Conservation (phyloP, 2,113 vertebrate genomes). For the Panthera uncia region DNA sequence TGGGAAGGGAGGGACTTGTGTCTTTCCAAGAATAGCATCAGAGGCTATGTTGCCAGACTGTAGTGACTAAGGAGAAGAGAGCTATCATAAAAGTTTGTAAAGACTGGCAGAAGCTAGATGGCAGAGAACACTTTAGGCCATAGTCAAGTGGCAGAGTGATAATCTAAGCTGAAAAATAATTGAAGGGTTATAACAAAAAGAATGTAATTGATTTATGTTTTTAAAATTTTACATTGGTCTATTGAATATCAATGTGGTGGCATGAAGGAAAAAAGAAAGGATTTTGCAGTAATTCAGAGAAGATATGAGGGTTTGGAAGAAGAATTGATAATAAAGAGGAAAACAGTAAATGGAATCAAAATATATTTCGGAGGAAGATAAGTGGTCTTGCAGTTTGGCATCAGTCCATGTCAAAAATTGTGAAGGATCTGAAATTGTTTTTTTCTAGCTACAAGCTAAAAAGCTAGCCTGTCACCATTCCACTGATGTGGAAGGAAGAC, state of each 20-base stretch:
- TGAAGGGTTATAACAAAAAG: neutral
- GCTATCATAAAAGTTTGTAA: neutral
- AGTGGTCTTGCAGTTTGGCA: neutral
- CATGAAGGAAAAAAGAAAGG: neutral
- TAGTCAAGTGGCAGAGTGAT: neutral
- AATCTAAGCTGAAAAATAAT: neutral
- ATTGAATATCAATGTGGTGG: neutral
- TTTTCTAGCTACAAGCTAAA: neutral
- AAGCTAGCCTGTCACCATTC: neutral
- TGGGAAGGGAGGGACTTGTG: rapidly evolving
- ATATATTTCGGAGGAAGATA: neutral
- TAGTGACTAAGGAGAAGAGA: neutral
- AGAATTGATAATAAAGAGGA: neutral
- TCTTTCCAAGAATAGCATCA: neutral
- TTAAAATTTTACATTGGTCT: neutral
- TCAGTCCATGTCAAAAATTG: neutral
- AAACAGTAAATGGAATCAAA: neutral
- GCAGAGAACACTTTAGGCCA: neutral
- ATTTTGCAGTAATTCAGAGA: neutral
- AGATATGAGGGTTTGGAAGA: neutral
- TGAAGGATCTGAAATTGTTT: neutral
- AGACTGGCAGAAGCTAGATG: neutral
- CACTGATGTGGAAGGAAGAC: neutral
- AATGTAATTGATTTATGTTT: neutral
- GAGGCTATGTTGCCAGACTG: neutral